Evolutionary conservation across 2,888 invertebrate genomes (phyloP).

Genomic region (Troides helena): DNA sequence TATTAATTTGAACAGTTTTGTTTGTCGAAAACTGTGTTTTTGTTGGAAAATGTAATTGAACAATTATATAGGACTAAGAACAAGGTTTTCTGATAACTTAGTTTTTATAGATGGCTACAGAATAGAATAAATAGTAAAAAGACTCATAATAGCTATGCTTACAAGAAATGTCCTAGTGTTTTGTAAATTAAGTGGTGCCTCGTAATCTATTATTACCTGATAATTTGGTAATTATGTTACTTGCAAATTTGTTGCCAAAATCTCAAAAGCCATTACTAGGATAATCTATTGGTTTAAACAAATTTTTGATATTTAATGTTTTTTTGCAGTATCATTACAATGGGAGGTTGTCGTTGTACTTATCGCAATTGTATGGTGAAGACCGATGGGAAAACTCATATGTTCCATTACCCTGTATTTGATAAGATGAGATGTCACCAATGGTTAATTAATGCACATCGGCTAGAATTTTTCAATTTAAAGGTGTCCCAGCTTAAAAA

Average conservation of each 20-base stretch:
- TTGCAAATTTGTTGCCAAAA: too few species aligned
- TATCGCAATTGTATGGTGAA: slow-evolving; percentile 76
- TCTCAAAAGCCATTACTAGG: too few species aligned
- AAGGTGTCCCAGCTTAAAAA: slow-evolving; percentile 81
- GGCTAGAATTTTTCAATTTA: slow-evolving; percentile 74
- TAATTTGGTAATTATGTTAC: too few species aligned
- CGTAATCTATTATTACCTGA: too few species aligned
- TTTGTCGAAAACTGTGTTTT: not conserved
- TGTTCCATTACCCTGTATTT: slow-evolving; percentile 83
- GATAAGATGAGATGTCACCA: slow-evolving; percentile 78
- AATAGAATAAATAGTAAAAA: too few species aligned
- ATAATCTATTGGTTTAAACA: too few species aligned
- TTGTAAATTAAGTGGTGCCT: too few species aligned
- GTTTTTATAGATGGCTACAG: not conserved
- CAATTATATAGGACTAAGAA: not conserved
- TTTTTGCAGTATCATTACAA: slow-evolving; percentile 38
- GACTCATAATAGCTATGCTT: not conserved
- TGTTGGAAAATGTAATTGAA: not conserved
- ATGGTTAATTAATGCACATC: slow-evolving; percentile 79
- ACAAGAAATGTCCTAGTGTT: not conserved
- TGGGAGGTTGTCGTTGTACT: slow-evolving; percentile 82
- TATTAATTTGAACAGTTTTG: not conserved
- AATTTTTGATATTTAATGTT: not conserved
- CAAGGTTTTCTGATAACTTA: not conserved
- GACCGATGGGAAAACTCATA: slow-evolving; percentile 77